These are phyloP conservation scores for Melitaea athalia DNA, from an alignment of 2,888 invertebrate genomes.

Conservation along the genomic window DNA sequence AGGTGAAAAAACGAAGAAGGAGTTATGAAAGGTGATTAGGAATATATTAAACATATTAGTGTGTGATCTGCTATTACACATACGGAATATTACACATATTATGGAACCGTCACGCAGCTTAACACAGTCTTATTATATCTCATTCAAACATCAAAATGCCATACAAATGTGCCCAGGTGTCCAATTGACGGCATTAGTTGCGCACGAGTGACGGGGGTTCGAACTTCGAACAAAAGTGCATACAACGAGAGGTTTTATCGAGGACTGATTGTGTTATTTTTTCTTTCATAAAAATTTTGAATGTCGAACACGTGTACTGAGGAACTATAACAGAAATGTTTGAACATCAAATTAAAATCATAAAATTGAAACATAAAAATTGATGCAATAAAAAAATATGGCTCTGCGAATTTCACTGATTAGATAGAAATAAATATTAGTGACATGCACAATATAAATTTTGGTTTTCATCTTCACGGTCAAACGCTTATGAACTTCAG, in stretches of 20 bases:
- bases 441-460: too few relatives aligned
- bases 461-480: too few relatives aligned
- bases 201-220: constrained; percentile 9
- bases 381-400: background rate
- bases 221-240: constrained; percentile 7
- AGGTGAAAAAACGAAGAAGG: too few relatives aligned
- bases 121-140: background rate
- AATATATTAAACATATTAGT: background rate
- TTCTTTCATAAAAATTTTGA: constrained; percentile 2
- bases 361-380: too few relatives aligned
- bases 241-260: constrained; percentile 1
- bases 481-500: too few relatives aligned
- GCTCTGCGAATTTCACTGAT: background rate
- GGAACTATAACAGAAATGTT: background rate
- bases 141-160: constrained; percentile 5
- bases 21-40: too few relatives aligned
- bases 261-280: constrained; percentile 1
- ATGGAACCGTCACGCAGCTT: background rate
- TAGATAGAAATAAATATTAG: background rate
- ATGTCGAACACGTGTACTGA: constrained; percentile 5
- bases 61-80: background rate
- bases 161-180: constrained; percentile 24
- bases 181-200: constrained; percentile 1
- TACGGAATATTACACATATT: background rate
- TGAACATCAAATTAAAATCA: too few relatives aligned